A percentile compares a stretch with the other conserved stretches of the same genome.
These are phyloP conservation scores for Toxotes jaculatrix DNA, from an alignment of 2,113 vertebrate species.

Conservation along the genomic window DNA sequence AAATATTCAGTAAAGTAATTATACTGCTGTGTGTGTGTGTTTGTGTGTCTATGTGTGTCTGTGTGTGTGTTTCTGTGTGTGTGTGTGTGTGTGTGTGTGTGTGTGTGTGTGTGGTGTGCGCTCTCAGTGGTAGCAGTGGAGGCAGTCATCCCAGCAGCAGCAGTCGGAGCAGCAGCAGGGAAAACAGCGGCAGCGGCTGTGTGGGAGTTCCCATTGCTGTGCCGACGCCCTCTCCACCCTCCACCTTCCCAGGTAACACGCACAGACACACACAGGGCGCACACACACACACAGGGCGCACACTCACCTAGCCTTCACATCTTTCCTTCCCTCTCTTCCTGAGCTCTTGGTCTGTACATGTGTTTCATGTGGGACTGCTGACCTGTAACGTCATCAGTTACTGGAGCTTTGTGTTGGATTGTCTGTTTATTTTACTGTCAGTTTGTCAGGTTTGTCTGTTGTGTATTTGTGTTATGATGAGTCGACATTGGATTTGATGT, in stretches of 20 bases:
- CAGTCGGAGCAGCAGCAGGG: conserved; percentile 95
- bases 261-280: conserved; percentile 56
- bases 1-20: too few species aligned
- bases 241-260: conserved; percentile 92
- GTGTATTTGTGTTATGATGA: too few species aligned
- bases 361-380: too few species aligned
- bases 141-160: conserved; percentile 92
- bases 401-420: too few species aligned
- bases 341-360: too few species aligned
- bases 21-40: conserved; percentile 48
- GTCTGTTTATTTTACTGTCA: too few species aligned
- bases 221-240: conserved; percentile 94
- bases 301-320: too few species aligned
- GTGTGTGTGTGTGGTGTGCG: conserved; percentile 78
- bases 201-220: conserved; percentile 95
- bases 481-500: too few species aligned
- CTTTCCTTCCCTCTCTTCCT: too few species aligned
- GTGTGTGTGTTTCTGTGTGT: conserved; percentile 58
- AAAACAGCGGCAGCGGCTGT: conserved; percentile 95
- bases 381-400: too few species aligned
- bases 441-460: too few species aligned
- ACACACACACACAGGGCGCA: neutral
- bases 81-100: conserved; percentile 80
- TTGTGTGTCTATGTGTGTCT: conserved; percentile 59
- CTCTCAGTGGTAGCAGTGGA: conserved; percentile 91